Base-by-base conservation (phyloP, 2,113 vertebrate genomes). In the Microcebus jonahi region DNA sequence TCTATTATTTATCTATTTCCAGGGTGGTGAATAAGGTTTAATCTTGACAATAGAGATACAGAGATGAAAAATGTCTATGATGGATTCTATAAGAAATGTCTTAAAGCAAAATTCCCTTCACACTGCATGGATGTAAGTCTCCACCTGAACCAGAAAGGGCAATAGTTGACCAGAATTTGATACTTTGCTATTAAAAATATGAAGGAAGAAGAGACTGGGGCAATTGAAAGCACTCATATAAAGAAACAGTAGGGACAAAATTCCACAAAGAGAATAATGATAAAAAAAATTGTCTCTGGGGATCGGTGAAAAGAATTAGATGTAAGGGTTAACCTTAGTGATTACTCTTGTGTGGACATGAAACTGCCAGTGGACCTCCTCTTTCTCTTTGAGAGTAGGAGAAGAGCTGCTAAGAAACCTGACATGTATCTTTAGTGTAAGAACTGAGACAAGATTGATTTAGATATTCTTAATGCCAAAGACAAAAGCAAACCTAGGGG, bases 1-100 rank as follows among this genome's bases (percentile, higher is more conserved):
- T 90, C 25, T 89, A 80, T 93, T 97, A 92, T 93, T 96, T 96
- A 83, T 80, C 67, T 93, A 55, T 95, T 97, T 93, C 42, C 20
- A 70, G 71, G 93, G 61, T 83, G 27, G 71, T 77, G 20, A 96
- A 80, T 96, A 93, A 93, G 36, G 61, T 90, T 97, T 92, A 95
- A 86, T 90, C 34, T 96, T 94, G 34, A 61, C 65, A 96, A 90
- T 90, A 83, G 76, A 88, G 83, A 85, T 89, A 94, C 6, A 75
- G 86, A 88, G 76, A 96, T 97, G 45, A 91, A 94, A 96, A 91
- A 86, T 42, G 21, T 53, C n/a, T 84, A 31, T 61, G 45, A 80
- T 88, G 29, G 70, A 86, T 94, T 94, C 55, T 87, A 3, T 91
- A 82, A 95, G 45, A 94, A 95, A 73, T 93, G 21, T 65, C 83